Base-by-base conservation (phyloP, 2,888 invertebrate species). In the Latrodectus elegans region DNA sequence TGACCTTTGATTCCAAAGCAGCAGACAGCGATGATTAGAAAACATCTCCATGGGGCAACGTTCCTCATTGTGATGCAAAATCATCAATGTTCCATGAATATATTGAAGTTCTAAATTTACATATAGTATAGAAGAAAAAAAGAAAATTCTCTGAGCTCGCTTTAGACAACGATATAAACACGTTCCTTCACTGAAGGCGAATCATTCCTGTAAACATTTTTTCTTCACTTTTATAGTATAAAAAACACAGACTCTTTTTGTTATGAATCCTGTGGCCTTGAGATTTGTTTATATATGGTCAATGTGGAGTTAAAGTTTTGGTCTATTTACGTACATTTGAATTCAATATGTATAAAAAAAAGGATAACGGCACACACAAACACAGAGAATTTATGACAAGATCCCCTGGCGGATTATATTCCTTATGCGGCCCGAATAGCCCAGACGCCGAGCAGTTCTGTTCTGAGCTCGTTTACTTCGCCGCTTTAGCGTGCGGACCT, bases 1-100 rank as follows among this genome's bases (percentile, higher is more conserved):
- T 87, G 52, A 87, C 86, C 86, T 87, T 87, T 87, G 68, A 87
- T 81, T 81, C 81, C 86, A 17, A 51, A 15, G 81, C 72, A 77
- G 86, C 68, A 76, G 51, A 73, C 67, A 22, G 73, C 60, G 76
- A 87, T 26, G 68, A 87, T 52, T 51, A 87, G 67, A 64, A 87
- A 76, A 77, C 81, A 81, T 72, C 81, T 87, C 81, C 86, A 87
- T 55, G 52, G 77, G n/a, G 77, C 38, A 38, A 71, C 81, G 64
- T 51, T 72, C 74, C 71, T 77, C 86, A 87, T 87, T n/a, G 72
- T 87, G 86, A 81, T 52, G 81, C 53, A 81, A 84, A 68, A 87
- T 60, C 86, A 77, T 87, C 81, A 87, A 81, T 72, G 86, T 87
- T 64, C 86, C 76, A 72, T 87, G 60, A 75, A 78, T 22, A 75